Evolutionary conservation across 2,113 vertebrate species (phyloP).

Genomic region (Solea senegalensis): DNA sequence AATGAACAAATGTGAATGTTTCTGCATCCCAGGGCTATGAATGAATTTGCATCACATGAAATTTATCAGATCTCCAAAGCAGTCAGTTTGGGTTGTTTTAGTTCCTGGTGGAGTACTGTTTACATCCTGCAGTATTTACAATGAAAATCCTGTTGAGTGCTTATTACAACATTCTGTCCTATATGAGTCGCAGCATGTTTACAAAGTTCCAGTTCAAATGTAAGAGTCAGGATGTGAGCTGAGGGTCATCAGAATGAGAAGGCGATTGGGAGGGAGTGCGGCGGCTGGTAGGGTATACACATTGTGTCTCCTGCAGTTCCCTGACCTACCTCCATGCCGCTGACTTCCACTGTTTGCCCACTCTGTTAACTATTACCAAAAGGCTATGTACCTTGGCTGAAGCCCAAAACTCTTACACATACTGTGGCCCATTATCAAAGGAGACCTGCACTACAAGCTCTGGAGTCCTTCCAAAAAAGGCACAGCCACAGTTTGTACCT

Average conservation of each 20-base stretch:
- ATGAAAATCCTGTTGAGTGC: constrained; percentile 17
- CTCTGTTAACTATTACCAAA: constrained; percentile 86
- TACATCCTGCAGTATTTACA: constrained; percentile 22
- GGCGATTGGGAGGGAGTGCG: constrained; percentile 7
- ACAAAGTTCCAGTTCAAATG: constrained; percentile 47
- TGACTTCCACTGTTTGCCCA: constrained; percentile 81
- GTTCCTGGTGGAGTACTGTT: constrained; percentile 15
- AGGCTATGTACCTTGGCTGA: constrained; percentile 82
- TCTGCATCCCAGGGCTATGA: no score
- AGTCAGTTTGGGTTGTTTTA: neutral
- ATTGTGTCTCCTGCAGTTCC: constrained; percentile 65
- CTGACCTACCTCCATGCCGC: constrained; percentile 78
- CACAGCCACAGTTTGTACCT: constrained; percentile 58
- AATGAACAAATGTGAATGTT: neutral
- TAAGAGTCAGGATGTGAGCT: constrained; percentile 50
- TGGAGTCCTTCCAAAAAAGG: constrained; percentile 80
- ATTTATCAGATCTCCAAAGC: neutral
- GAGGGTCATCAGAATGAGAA: constrained; percentile 40
- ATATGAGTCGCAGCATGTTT: constrained; percentile 63
- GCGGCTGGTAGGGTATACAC: neutral
- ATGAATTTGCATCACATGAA: neutral
- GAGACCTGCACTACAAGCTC: constrained; percentile 75
- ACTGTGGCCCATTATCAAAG: constrained; percentile 83
- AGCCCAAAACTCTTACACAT: constrained; percentile 82
- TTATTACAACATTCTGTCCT: constrained; percentile 37